Conservation (phyloP, 2,113 vertebrate genomes). For the cat (Felis catus) region F.catus_Fca126_mat1.0 CM031419.1:80995501-80996000, state of each 20-base stretch:
- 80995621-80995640: constrained; percentile 30
- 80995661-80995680: constrained; percentile 30
- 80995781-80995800: constrained; percentile 41
- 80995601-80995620: not conserved
- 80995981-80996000: not conserved
- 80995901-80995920: not conserved
- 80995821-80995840: constrained; percentile 9
- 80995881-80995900: constrained; percentile 34
- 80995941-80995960: not conserved
- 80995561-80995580: not conserved
- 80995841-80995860: constrained; percentile 18
- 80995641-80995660: constrained; percentile 49
- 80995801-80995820: constrained; percentile 52
- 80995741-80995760: not conserved
- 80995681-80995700: constrained; percentile 66
- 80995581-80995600: not conserved
- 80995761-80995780: constrained; percentile 39
- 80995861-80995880: constrained; percentile 24
- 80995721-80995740: not conserved
- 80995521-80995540: not conserved
- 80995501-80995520: not conserved
- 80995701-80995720: constrained; percentile 58
- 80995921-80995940: not conserved
- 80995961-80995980: not conserved
- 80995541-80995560: constrained; percentile 8